Percentiles rank a stretch among this genome's conserved stretches.
Conservation (phyloP, 1,140 invertebrate genomes). For the Ceratina australensis region DNA sequence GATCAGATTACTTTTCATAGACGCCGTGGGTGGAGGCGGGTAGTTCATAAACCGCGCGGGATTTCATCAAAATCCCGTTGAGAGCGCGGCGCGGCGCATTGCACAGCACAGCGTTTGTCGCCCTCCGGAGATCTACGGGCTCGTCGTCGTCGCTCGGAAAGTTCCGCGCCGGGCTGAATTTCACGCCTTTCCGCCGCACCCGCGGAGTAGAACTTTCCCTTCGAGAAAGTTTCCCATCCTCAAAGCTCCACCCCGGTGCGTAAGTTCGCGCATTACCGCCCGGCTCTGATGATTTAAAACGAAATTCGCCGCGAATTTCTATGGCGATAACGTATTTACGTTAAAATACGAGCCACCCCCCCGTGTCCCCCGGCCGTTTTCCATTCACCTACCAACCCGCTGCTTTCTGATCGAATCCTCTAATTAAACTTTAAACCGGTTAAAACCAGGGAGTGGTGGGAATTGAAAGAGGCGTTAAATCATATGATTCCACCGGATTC, state of each 20-base stretch:
- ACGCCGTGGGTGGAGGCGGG: constrained; percentile 21
- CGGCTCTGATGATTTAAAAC: constrained; percentile 56
- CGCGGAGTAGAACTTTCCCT: constrained; percentile 41
- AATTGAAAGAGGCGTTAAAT: no score
- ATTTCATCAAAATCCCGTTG: constrained; percentile 64
- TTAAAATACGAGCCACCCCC: constrained; percentile 20
- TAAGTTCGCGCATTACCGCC: constrained; percentile 59
- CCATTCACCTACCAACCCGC: not conserved
- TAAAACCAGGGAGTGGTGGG: no score
- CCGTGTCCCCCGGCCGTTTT: not conserved
- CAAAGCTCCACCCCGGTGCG: constrained; percentile 25
- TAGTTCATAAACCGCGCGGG: constrained; percentile 62
- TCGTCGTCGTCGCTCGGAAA: constrained; percentile 51
- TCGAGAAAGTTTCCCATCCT: constrained; percentile 54
- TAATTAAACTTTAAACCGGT: constrained; percentile 1
- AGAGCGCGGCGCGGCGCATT: constrained; percentile 20
- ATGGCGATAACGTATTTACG: constrained; percentile 35
- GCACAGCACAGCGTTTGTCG: constrained; percentile 47
- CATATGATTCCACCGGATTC: no score
- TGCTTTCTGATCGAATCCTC: constrained; percentile 11
- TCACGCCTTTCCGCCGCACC: constrained; percentile 46
- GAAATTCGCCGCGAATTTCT: constrained; percentile 53
- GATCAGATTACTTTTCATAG: constrained; percentile 52
- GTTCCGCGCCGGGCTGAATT: constrained; percentile 57
- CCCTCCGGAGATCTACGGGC: constrained; percentile 34